Evolutionary conservation across 1,140 invertebrate species (phyloP).

Genomic region (Linepithema humile): DNA sequence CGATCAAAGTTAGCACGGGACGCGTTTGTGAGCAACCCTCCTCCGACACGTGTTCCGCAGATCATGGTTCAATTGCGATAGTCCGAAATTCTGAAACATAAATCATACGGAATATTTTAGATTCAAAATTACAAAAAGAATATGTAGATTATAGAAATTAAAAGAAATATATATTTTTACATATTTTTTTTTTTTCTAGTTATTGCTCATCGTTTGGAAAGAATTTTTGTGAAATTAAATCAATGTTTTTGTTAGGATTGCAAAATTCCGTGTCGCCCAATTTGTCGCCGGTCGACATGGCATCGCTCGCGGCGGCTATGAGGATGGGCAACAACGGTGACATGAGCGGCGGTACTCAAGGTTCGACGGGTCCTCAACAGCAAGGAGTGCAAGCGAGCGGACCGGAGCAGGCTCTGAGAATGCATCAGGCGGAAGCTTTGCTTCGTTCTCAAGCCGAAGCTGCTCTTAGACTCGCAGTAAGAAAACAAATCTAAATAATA

Average conservation of each 20-base stretch:
- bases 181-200: background rate
- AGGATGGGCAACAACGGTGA: conserved; percentile 88
- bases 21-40: background rate
- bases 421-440: conserved; percentile 92
- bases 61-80: background rate
- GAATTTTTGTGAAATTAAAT: too few relatives aligned
- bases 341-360: conserved; percentile 84
- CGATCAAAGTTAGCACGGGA: conserved; percentile 9
- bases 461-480: conserved; percentile 91
- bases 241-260: conserved; percentile 73
- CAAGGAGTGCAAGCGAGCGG: conserved; percentile 86
- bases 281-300: conserved; percentile 88
- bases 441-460: conserved; percentile 93
- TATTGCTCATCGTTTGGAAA: too few relatives aligned
- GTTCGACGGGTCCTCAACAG: conserved; percentile 84
- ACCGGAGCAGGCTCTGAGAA: conserved; percentile 89
- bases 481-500: conserved; percentile 53
- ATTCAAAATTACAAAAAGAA: background rate
- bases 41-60: background rate
- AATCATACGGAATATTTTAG: background rate
- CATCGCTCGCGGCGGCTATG: conserved; percentile 92
- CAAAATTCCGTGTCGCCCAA: conserved; percentile 84
- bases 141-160: background rate
- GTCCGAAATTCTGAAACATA: conserved; percentile 16
- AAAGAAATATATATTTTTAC: background rate